phyloP scores from a whole-genome alignment of 2,113 vertebrate genomes.

The Lophochroa leadbeateri region DNA sequence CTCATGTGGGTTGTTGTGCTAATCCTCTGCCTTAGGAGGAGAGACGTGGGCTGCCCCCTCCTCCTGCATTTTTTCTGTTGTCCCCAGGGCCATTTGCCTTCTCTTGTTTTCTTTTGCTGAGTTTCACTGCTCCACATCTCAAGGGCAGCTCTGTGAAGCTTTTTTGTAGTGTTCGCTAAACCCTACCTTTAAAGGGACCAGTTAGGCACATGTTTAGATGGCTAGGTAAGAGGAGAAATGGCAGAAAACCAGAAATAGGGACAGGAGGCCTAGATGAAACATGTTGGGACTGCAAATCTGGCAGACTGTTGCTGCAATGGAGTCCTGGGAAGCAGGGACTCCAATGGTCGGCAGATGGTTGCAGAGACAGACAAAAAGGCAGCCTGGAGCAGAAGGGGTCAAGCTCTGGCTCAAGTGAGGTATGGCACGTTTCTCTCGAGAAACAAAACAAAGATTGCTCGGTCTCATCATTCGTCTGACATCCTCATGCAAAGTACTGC shows the following conservation, averaged over 20 bases:
- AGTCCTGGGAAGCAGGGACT: neutral
- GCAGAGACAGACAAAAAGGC: neutral
- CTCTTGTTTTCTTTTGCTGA: neutral
- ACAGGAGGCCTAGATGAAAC: neutral
- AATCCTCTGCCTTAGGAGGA: neutral
- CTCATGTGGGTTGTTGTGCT: neutral
- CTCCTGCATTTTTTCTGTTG: neutral
- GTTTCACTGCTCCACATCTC: neutral
- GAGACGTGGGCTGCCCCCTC: neutral
- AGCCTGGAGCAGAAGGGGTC: neutral
- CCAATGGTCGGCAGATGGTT: neutral
- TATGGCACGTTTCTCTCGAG: neutral
- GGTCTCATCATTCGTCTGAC: neutral
- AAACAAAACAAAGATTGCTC: neutral
- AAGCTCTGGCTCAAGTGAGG: neutral
- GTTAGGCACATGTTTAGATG: neutral
- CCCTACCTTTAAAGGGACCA: neutral
- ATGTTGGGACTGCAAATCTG: neutral
- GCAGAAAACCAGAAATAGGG: neutral
- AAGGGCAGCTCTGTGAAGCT: neutral
- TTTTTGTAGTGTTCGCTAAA: neutral
- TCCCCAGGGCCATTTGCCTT: neutral
- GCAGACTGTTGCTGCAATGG: neutral
- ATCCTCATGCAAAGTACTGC: neutral
- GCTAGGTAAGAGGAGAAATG: neutral